Base-by-base conservation (phyloP, 2,113 vertebrate species). In the Sialia sialis region DNA sequence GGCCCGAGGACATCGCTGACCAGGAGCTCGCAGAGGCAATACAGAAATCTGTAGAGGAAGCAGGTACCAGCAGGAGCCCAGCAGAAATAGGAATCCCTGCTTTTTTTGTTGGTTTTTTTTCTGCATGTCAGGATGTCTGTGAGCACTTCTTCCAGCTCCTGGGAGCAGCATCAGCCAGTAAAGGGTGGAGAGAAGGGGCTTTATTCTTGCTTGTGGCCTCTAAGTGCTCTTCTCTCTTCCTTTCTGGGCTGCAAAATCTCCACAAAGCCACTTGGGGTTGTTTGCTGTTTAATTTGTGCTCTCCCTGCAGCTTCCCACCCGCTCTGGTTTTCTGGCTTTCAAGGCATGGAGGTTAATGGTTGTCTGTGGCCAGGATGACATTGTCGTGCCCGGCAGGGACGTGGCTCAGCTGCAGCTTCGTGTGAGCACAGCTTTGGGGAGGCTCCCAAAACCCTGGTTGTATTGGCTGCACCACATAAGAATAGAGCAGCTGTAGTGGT, bases 21-120 rank as follows among this genome's bases (percentile, higher is more conserved):
- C 98, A 98, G 70, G 99, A 99, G 82, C 97, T 99, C 78, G 99
- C 99, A 41, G 99, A 99, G 97, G 99, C 99, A 14, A 98, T 99
- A 96, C 98, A 99, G 94, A 98, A 99, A 79, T 99, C 99, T 3
- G 98, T 98, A 84, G 99, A 99, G 97, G 99, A 99, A 97, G 99
- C 99, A 95, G 99, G 99, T 99, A 98, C 73, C 32, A 4, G 38
- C 56, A 68, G 17, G 23, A 97, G 60, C 75, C 20, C 21, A 1
- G 13, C 0, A 72, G 58, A 39, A 81, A 46, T 25, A 32, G 11
- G 41, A 41, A 55, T 80, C 72, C 7, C 2, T 30, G 5, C 16
- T 7, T 11, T 30, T 67, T 16, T 34, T 23, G 5, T 13, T n/a
- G 4, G n/a, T n/a, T 19, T 56, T n/a, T 43, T 56, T 79, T 30